Percentiles rank a stretch among this genome's conserved stretches.
phyloP scores from a whole-genome alignment of 53 echinoderm and acorn worm species.

The Stichopus horrens region DNA sequence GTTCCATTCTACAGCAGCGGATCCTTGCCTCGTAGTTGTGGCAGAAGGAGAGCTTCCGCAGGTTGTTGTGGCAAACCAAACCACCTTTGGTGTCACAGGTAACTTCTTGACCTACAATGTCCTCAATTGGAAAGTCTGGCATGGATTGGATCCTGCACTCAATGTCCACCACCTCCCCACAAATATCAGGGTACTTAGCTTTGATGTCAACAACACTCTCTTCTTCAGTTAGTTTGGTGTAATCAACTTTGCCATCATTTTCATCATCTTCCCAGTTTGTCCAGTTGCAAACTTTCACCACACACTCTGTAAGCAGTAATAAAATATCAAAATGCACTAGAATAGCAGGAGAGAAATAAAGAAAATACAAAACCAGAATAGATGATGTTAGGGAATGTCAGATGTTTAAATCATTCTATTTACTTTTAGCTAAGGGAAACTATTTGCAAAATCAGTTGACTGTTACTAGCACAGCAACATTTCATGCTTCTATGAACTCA shows the following conservation, averaged over 20 bases:
- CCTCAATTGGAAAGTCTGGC: slow-evolving; percentile 10
- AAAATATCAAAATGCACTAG: background rate
- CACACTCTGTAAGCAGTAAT: background rate
- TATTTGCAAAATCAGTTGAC: too few relatives aligned
- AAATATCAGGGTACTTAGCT: background rate
- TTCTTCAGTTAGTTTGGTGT: background rate
- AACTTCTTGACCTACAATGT: slow-evolving; percentile 32
- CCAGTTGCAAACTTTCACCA: slow-evolving; percentile 23
- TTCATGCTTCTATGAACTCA: background rate
- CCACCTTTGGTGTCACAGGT: background rate
- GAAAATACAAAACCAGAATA: too few relatives aligned
- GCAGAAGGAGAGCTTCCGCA: background rate
- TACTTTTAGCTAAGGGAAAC: too few relatives aligned
- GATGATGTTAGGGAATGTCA: too few relatives aligned
- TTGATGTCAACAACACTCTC: slow-evolving; percentile 20
- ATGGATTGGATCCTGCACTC: background rate
- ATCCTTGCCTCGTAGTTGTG: slow-evolving; percentile 29
- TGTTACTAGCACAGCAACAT: too few relatives aligned
- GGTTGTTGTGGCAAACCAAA: slow-evolving; percentile 3
- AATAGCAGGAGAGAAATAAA: too few relatives aligned
- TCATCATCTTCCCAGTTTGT: slow-evolving; percentile 33
- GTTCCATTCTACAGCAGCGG: background rate
- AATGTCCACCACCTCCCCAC: slow-evolving; percentile 18
- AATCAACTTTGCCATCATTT: slow-evolving; percentile 14
- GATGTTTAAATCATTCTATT: too few relatives aligned